Percentiles rank a stretch among this genome's conserved stretches.
These are phyloP conservation scores for Frankliniella fusca DNA, from an alignment of 2,888 invertebrate species.

Conservation along the genomic window DNA sequence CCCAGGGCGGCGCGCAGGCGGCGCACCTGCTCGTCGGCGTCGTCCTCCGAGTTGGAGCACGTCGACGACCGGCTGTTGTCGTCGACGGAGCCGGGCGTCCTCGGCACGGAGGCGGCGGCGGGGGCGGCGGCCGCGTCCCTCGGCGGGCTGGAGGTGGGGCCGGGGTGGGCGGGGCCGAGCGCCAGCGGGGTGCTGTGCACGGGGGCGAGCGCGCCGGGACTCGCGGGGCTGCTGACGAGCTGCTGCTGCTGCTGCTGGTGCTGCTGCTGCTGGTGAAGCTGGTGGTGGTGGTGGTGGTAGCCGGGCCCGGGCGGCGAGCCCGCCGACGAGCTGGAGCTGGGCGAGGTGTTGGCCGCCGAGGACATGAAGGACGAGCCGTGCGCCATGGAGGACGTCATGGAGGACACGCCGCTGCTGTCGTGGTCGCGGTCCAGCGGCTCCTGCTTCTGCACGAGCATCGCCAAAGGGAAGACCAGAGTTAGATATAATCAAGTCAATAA, in stretches of 20 bases:
- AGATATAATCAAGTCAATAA: too few species aligned
- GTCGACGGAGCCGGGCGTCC: slow-evolving; percentile 25
- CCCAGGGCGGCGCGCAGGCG: slow-evolving; percentile 47
- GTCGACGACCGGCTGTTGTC: slow-evolving; percentile 30
- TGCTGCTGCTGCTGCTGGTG: background rate
- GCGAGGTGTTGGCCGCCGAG: slow-evolving; percentile 25
- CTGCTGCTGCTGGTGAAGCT: background rate
- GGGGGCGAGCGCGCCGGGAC: background rate
- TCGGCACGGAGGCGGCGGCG: slow-evolving; percentile 4
- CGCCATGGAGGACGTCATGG: slow-evolving; percentile 28
- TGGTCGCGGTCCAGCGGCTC: background rate
- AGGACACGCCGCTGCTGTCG: slow-evolving; percentile 14
- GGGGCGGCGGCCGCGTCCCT: slow-evolving; percentile 31
- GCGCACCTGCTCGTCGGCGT: slow-evolving; percentile 44
- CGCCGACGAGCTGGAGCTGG: slow-evolving; percentile 29
- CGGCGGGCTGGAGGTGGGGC: slow-evolving; percentile 27
- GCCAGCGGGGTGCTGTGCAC: slow-evolving; percentile 32
- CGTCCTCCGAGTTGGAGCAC: slow-evolving; percentile 32
- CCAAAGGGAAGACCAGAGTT: too few species aligned
- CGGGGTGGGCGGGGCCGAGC: slow-evolving; percentile 26
- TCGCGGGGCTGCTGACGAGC: background rate
- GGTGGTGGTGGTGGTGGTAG: background rate
- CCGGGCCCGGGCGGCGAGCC: slow-evolving; percentile 28
- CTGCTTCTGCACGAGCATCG: slow-evolving; percentile 28
- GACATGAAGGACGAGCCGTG: slow-evolving; percentile 28